Conservation (phyloP, 2,888 invertebrate genomes). For the Slavum lentiscoides region DNA sequence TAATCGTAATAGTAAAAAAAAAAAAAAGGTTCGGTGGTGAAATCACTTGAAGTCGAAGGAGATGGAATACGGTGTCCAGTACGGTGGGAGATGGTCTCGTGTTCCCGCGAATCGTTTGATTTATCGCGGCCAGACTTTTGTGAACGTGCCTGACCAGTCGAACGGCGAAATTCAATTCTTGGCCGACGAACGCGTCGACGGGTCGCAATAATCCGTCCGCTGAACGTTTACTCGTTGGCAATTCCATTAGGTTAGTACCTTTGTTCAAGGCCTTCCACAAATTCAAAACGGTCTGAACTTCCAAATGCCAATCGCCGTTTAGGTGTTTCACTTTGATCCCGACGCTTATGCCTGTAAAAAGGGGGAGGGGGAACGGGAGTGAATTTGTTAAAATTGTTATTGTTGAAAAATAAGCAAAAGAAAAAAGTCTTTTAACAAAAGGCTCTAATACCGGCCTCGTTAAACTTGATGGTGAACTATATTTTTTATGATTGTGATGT, state of each 20-base stretch:
- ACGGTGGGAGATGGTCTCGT: conserved; percentile 59
- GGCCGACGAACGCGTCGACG: conserved; percentile 66
- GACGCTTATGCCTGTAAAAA: background rate
- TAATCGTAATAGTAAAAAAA: no score
- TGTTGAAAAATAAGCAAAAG: no score
- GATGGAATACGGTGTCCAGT: conserved; percentile 2
- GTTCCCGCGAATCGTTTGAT: conserved; percentile 67
- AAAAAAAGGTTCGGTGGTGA: background rate
- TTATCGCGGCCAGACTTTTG: conserved; percentile 65
- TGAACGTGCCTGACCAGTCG: conserved; percentile 68
- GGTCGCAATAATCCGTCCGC: background rate
- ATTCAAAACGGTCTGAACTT: conserved; percentile 66
- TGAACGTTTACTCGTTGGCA: background rate
- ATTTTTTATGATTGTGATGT: no score
- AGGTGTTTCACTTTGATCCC: background rate
- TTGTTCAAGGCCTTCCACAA: conserved; percentile 40
- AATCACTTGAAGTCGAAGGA: conserved; percentile 19
- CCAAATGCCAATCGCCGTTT: conserved; percentile 64
- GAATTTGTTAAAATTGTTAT: no score
- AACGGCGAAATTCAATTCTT: conserved; percentile 68
- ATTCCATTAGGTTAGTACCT: conserved; percentile 11
- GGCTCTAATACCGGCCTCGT: no score
- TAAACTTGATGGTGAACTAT: no score
- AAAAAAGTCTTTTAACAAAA: no score
- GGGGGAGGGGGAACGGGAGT: background rate